A percentile compares a stretch with the other conserved stretches of the same genome.
Evolutionary conservation across 2,888 invertebrate species (phyloP).

Genomic region (Pachymerium ferrugineum): DNA sequence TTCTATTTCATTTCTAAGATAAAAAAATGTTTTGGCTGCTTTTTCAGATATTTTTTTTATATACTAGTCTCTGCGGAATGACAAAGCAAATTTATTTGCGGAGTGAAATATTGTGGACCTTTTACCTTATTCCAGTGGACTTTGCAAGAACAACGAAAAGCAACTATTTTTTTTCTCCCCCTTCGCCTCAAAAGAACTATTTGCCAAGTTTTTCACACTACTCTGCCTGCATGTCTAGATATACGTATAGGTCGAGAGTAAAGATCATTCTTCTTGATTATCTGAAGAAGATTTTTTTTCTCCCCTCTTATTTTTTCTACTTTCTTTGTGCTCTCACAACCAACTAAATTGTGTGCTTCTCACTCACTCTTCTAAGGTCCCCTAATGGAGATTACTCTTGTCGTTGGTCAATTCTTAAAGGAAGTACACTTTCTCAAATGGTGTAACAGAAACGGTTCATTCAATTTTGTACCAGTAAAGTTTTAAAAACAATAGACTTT

Average conservation of each 20-base stretch:
- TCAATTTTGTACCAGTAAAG: neutral
- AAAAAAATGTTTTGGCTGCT: neutral
- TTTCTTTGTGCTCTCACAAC: neutral
- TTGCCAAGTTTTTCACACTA: conserved; percentile 25
- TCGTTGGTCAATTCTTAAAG: conserved; percentile 9
- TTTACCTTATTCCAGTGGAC: conserved; percentile 4
- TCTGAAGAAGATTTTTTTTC: neutral
- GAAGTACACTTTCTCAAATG: conserved; percentile 22
- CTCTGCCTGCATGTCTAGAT: conserved; percentile 19
- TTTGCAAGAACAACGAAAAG: conserved; percentile 18
- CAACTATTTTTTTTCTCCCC: neutral
- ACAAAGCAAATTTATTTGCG: conserved; percentile 10
- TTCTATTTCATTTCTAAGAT: neutral
- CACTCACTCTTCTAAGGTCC: conserved; percentile 1
- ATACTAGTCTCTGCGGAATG: neutral
- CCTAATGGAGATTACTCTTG: conserved; percentile 17
- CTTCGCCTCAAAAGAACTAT: neutral
- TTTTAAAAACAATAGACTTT: neutral
- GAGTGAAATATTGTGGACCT: conserved; percentile 19
- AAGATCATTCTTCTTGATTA: conserved; percentile 24
- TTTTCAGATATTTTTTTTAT: neutral
- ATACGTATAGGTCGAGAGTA: conserved; percentile 14
- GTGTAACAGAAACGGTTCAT: neutral
- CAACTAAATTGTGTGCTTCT: conserved; percentile 15
- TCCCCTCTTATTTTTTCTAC: neutral